Conservation (phyloP, 1,140 invertebrate genomes). For the Macrostomum lignano region DNA sequence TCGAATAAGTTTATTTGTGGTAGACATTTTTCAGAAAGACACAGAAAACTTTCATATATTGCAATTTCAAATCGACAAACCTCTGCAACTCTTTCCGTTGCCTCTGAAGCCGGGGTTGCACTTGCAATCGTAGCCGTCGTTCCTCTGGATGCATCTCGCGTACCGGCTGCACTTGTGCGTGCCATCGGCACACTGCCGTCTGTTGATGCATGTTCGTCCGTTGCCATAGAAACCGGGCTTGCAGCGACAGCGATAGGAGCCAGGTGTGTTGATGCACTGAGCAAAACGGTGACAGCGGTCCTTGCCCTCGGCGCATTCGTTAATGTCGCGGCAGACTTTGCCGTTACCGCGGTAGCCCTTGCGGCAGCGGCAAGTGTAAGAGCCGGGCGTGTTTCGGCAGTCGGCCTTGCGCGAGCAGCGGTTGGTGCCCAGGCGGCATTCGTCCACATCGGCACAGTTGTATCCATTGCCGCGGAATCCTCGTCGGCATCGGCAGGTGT, state of each 20-base stretch:
- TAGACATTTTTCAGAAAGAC: no score
- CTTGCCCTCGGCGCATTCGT: constrained; percentile 26
- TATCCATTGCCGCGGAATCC: constrained; percentile 53
- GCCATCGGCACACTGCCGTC: neutral
- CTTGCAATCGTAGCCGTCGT: constrained; percentile 6
- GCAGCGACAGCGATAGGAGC: constrained; percentile 51
- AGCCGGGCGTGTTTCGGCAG: constrained; percentile 8
- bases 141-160: constrained; percentile 6
- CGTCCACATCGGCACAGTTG: constrained; percentile 9
- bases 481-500: constrained; percentile 45
- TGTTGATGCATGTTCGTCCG: constrained; percentile 11
- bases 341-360: constrained; percentile 1
- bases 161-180: neutral
- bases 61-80: constrained; percentile 60
- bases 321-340: neutral
- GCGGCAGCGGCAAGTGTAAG: constrained; percentile 1
- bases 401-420: constrained; percentile 7
- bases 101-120: constrained; percentile 6
- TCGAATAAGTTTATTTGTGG: no score
- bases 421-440: constrained; percentile 6
- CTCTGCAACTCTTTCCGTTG: constrained; percentile 19
- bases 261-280: constrained; percentile 58
- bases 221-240: constrained; percentile 35
- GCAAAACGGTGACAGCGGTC: constrained; percentile 52
- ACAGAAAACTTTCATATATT: no score